Conservation (phyloP, 2,888 invertebrate genomes). For the Dugesia japonica region DNA sequence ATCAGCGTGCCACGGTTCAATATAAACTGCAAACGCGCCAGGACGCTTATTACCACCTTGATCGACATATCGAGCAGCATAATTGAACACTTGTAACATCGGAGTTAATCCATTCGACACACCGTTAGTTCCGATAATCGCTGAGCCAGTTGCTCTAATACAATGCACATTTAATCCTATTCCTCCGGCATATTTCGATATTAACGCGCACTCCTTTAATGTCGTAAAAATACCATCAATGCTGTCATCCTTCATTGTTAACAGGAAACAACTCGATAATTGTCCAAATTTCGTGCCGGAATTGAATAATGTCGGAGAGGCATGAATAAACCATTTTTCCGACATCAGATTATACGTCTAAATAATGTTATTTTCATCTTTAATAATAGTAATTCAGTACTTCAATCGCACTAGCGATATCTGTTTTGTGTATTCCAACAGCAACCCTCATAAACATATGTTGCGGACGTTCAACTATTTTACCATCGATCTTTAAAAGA, state of each 20-base stretch:
- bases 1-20: conserved; percentile 98
- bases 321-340: conserved; percentile 86
- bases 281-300: conserved; percentile 69
- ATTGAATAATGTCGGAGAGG: conserved; percentile 86
- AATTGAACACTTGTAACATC: conserved; percentile 78
- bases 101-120: conserved; percentile 85
- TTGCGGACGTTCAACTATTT: conserved; percentile 84
- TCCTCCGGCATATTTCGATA: conserved; percentile 90
- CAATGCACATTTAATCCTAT: conserved; percentile 89
- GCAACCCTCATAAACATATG: conserved; percentile 95
- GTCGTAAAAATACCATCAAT: conserved; percentile 86
- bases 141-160: conserved; percentile 74
- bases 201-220: conserved; percentile 73
- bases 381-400: conserved; percentile 36
- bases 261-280: conserved; percentile 63
- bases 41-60: conserved; percentile 94
- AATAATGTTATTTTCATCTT: conserved; percentile 32
- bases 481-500: conserved; percentile 70
- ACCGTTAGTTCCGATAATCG: conserved; percentile 73
- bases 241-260: conserved; percentile 79
- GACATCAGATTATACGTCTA: conserved; percentile 80
- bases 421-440: conserved; percentile 82
- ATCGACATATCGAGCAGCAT: conserved; percentile 84
- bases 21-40: conserved; percentile 86
- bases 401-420: conserved; percentile 76